These are phyloP conservation scores for Idaea dimidiata DNA, from an alignment of 2,888 invertebrate species.

Conservation along the genomic window DNA sequence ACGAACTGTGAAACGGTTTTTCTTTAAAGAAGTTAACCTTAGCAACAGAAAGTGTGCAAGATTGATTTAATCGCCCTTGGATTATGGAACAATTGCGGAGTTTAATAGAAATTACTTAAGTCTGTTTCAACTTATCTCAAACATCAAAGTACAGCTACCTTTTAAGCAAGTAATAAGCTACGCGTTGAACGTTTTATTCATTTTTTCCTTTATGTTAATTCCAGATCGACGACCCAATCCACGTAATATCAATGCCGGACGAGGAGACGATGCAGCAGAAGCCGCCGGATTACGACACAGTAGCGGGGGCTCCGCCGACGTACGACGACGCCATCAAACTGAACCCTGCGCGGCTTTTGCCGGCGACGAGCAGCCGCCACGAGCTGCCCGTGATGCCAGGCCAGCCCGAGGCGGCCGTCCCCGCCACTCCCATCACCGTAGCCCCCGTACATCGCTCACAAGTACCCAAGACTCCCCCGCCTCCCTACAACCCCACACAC, in stretches of 20 bases:
- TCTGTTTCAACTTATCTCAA: background rate
- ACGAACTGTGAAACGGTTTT: background rate
- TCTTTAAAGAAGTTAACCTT: slow-evolving; percentile 13
- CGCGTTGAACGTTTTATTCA: background rate
- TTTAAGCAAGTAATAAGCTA: background rate
- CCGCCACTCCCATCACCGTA: slow-evolving; percentile 35
- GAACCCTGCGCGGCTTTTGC: slow-evolving; percentile 81
- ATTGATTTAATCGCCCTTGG: slow-evolving; percentile 31
- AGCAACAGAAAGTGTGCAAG: slow-evolving; percentile 23
- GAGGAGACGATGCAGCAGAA: slow-evolving; percentile 83
- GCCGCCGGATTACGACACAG: slow-evolving; percentile 87
- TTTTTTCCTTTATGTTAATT: slow-evolving; percentile 31
- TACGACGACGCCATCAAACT: slow-evolving; percentile 88
- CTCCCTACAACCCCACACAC: slow-evolving; percentile 73
- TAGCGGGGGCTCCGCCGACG: slow-evolving; percentile 85
- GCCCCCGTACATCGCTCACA: slow-evolving; percentile 61
- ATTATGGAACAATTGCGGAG: slow-evolving; percentile 26
- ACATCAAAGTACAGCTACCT: slow-evolving; percentile 12
- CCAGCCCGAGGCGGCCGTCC: slow-evolving; percentile 44
- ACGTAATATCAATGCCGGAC: slow-evolving; percentile 83
- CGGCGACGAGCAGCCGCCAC: slow-evolving; percentile 58
- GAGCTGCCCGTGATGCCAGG: slow-evolving; percentile 55
- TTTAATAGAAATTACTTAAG: background rate
- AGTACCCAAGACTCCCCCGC: slow-evolving; percentile 75
- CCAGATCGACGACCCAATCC: slow-evolving; percentile 84